Evolutionary conservation across 2,113 vertebrate species (phyloP).

Genomic region (Labeo rohita): DNA sequence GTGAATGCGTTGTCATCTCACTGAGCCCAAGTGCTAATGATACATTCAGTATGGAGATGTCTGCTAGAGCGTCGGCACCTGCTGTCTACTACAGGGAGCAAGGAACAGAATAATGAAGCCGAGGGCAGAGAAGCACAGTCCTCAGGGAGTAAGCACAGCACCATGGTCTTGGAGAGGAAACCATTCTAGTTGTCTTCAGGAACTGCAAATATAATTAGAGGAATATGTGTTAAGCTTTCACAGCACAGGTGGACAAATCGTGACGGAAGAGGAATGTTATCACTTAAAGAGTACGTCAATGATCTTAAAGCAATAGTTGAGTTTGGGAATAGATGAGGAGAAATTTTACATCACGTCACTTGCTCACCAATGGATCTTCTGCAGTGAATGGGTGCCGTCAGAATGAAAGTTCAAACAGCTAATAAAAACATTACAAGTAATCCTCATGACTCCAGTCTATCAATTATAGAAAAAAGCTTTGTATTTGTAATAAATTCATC

Average conservation of each 20-base stretch:
- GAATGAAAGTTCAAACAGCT: background rate
- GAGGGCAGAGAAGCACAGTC: conserved; percentile 12
- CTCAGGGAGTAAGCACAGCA: background rate
- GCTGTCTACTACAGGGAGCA: conserved; percentile 11
- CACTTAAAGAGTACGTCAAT: background rate
- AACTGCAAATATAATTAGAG: background rate
- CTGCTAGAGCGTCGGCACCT: background rate
- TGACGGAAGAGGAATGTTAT: background rate
- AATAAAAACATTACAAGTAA: background rate
- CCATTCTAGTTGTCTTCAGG: background rate
- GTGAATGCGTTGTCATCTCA: conserved; percentile 1
- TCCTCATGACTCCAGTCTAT: background rate
- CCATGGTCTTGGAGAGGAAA: background rate
- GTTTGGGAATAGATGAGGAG: no score
- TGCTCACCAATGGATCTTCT: background rate
- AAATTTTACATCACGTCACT: background rate
- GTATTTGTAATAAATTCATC: background rate
- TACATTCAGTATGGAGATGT: conserved; percentile 25
- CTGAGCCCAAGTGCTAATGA: conserved; percentile 32
- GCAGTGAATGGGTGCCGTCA: background rate
- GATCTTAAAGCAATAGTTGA: background rate
- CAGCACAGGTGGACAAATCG: background rate
- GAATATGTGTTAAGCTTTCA: background rate
- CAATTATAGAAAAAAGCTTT: background rate
- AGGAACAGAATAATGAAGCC: conserved; percentile 17